Evolutionary conservation across 1,140 invertebrate genomes (phyloP), one percentile per base, ranked within the genome.

Genomic region (Anthonomus grandis): DNA sequence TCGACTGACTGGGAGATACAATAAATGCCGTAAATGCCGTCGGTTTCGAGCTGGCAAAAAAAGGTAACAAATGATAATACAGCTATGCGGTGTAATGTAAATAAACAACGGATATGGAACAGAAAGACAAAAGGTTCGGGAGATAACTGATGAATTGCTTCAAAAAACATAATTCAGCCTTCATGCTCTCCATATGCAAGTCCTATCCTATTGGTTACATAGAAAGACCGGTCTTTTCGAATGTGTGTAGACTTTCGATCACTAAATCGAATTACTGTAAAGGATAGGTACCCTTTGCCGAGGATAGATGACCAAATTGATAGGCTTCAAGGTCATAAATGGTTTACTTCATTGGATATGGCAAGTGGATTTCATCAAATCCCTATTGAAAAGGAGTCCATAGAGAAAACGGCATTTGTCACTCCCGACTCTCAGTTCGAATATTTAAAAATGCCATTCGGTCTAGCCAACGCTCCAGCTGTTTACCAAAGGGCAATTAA

Each of bases 301-400:
- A 48, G 69, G 15, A 74, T 79, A 4, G 75, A 78, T 41, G 74
- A 77, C 18, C 49, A 73, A 8, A 61, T 81, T 5, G 64, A 75
- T 21, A 42, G n/a, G 21, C 57, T 56, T 3, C 22, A 71, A 1
- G 12, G 39, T 17, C 15, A 39, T 47, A 56, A 51, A 27, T 50
- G 63, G 19, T 74, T 69, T 42, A 64, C 64, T 13, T 62, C 57
- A 8, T 27, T 67, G 2, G 64, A 71, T 57, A 21, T 71, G 5
- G 64, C 42, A 17, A 31, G 52, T 10, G 63, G 62, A 12, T 68
- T 62, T 42, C 62, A 64, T 50, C 67, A 66, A 24, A 64, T 68
- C 2, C 60, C 55, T 2, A 24, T 75, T 1, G 48, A 76, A 1
- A 66, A 72, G 41, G 57, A 64, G 21, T 60, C 68, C 1, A 70